phyloP scores from a whole-genome alignment of 1,140 invertebrate species.

The Chionoecetes opilio region DNA sequence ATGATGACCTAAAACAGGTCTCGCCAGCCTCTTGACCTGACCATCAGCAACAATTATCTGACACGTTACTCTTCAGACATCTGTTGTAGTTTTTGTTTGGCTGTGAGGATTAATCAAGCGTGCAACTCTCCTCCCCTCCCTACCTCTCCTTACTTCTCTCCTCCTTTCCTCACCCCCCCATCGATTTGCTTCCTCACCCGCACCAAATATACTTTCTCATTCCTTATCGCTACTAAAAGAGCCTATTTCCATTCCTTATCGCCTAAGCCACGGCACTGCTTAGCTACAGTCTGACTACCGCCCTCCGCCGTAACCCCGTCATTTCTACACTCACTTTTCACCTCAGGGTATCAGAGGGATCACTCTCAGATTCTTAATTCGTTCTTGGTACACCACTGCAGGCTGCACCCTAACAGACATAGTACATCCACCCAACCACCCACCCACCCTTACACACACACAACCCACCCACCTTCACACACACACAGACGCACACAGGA shows the following conservation, averaged over 20 bases:
- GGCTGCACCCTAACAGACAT: too few species aligned
- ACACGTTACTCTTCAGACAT: background rate
- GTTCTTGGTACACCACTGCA: background rate
- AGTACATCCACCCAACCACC: too few species aligned
- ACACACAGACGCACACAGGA: background rate
- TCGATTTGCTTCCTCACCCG: too few species aligned
- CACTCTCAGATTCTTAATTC: background rate
- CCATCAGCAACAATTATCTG: slow-evolving; percentile 35
- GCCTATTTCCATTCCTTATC: background rate
- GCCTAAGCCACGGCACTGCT: background rate
- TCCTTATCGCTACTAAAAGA: background rate
- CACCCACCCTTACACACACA: too few species aligned
- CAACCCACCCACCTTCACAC: background rate
- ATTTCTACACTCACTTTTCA: background rate
- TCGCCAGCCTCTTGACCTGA: background rate
- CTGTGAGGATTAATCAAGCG: background rate
- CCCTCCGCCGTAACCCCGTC: background rate
- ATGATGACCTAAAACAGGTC: background rate
- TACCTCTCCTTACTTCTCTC: too few species aligned
- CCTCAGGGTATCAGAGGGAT: background rate
- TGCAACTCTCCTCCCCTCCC: background rate
- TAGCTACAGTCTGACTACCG: background rate
- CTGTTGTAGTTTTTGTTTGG: slow-evolving; percentile 35
- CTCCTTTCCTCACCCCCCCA: background rate
- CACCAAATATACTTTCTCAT: background rate